Evolutionary conservation across 1,140 invertebrate genomes (phyloP), one percentile per base, ranked within the genome.

Genomic region (Eupristina koningsbergeri): DNA sequence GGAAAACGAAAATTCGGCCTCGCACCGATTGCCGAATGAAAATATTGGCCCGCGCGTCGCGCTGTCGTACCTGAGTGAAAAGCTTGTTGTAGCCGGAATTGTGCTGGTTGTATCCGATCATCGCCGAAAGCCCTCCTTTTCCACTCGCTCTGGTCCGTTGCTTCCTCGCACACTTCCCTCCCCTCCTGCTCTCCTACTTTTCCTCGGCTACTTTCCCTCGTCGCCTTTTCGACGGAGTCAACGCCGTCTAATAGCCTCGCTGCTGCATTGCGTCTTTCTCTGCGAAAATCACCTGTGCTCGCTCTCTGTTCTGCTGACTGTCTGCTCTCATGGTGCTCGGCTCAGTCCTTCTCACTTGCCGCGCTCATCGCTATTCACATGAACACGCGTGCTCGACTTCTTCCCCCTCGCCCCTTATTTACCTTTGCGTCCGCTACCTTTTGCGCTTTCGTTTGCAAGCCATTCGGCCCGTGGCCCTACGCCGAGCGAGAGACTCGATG

Each of bases 61-160:
- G n/a, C 61, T 11, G 39, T 34, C 63, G 67, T 90, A 97, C 96
- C 96, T 97, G 96, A 86, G 96, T 96, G 91, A 97, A 97, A 89
- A 97, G 94, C 94, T 97, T 97, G 93, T 97, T 97, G 94, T 97
- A 97, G 93, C 96, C 96, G 89, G 95, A 94, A 93, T 95, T 95
- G 91, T 95, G 94, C 92, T 95, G 96, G 92, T 95, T 95, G 93
- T 97, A 97, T 90, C 96, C 96, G 93, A 96, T 96, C 94, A 95
- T 95, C 88, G 91, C 91, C 91, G 64, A 11, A 53, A 13, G 39
- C 73, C 13, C 13, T 39, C n/a, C n/a, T n/a, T n/a, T n/a, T 75
- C 26, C 29, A 15, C 15, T 31, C 1, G 26, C 45, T n/a, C 0
- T 13, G 3, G 45, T 6, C 75, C 5, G 34, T 71, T 71, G 9